Conservation (phyloP, 92 coral and sea anemone genomes). For the Blastomussa wellsi region DNA sequence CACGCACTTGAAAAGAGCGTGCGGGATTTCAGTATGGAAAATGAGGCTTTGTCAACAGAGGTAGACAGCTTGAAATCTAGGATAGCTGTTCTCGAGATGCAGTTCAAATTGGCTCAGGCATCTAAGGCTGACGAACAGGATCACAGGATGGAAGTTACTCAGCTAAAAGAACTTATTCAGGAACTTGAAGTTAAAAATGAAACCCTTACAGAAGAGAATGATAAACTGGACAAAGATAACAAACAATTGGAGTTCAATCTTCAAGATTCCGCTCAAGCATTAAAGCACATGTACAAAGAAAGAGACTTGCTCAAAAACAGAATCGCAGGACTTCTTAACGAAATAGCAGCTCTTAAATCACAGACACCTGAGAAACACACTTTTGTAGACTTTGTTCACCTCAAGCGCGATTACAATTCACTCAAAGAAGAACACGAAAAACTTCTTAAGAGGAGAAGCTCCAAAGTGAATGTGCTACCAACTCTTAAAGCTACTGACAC, state of each 20-base stretch:
- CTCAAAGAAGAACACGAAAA: constrained; percentile 74
- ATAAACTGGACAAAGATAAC: constrained; percentile 50
- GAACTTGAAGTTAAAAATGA: constrained; percentile 45
- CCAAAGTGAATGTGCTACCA: constrained; percentile 72
- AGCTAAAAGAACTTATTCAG: constrained; percentile 40
- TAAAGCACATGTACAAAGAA: constrained; percentile 77
- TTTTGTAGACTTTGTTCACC: constrained; percentile 77
- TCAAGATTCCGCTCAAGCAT: constrained; percentile 69
- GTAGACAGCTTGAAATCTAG: constrained; percentile 55
- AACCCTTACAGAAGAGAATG: constrained; percentile 47
- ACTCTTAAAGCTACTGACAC: constrained; percentile 62
- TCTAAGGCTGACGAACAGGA: constrained; percentile 31
- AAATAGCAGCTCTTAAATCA: constrained; percentile 52
- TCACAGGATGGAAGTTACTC: constrained; percentile 33
- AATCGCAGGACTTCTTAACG: constrained; percentile 72
- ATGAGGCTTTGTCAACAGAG: constrained; percentile 60
- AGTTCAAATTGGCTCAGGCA: constrained; percentile 49
- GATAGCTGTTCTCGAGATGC: constrained; percentile 64
- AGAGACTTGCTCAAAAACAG: constrained; percentile 81
- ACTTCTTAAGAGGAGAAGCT: constrained; percentile 61
- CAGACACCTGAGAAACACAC: constrained; percentile 64
- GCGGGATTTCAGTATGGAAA: constrained; percentile 57
- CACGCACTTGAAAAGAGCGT: constrained; percentile 49
- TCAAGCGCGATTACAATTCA: constrained; percentile 69
- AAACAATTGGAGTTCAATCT: constrained; percentile 62